phyloP scores from a whole-genome alignment of 2,113 vertebrate genomes.

The Gavialis gangeticus region DNA sequence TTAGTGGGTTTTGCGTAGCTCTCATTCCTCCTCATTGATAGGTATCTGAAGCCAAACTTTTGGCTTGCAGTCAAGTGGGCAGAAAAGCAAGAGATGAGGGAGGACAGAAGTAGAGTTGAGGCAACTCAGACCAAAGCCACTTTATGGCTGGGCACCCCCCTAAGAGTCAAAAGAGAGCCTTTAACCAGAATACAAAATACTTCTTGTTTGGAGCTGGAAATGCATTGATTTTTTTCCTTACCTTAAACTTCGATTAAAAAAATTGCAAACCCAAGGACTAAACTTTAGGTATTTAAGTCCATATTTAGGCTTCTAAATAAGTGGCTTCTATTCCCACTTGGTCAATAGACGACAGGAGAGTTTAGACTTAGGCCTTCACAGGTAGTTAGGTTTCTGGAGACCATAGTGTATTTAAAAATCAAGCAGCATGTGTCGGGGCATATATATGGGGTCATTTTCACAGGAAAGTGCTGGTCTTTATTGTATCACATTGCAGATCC shows the following conservation, averaged over 20 bases:
- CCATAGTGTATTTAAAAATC: background rate
- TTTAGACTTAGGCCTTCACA: background rate
- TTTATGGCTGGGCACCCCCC: background rate
- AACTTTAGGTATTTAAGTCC: background rate
- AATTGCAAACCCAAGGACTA: background rate
- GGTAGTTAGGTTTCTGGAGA: too few relatives aligned
- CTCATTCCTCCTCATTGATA: background rate
- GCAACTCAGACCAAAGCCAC: background rate
- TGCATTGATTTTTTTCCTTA: background rate
- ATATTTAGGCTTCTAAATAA: background rate
- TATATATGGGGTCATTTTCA: background rate
- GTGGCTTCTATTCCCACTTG: background rate
- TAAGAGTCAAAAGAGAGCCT: background rate
- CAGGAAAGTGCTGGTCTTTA: accelerated
- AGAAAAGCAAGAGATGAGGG: background rate
- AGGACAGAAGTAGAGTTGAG: background rate
- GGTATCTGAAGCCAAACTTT: background rate
- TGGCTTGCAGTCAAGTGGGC: background rate
- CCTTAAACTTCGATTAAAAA: background rate
- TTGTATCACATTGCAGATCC: background rate
- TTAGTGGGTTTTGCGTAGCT: background rate
- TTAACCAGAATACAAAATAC: background rate
- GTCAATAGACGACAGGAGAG: background rate
- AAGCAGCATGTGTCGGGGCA: background rate
- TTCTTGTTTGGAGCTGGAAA: background rate